Evolutionary conservation across 2,888 invertebrate genomes (phyloP).

Genomic region (Stramonita haemastoma): DNA sequence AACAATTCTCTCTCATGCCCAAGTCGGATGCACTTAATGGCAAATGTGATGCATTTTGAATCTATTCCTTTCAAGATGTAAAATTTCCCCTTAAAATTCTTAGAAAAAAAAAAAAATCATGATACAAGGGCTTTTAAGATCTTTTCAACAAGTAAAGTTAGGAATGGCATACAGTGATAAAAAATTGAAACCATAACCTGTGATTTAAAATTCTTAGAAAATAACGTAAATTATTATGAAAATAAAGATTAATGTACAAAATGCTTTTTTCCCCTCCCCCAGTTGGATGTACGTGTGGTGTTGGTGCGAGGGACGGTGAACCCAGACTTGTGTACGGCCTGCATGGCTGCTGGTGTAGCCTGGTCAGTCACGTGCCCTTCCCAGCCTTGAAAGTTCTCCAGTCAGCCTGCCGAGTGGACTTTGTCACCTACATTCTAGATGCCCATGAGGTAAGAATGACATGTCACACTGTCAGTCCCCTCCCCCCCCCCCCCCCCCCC

Average conservation of each 20-base stretch:
- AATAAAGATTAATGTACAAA: not conserved
- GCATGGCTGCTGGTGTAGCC: slow-evolving; percentile 36
- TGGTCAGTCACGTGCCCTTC: slow-evolving; percentile 35
- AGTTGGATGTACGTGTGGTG: slow-evolving; percentile 10
- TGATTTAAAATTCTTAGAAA: not conserved
- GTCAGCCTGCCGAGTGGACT: slow-evolving; percentile 31
- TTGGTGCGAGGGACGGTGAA: slow-evolving; percentile 43
- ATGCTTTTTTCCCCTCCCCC: not conserved
- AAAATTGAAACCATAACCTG: not conserved
- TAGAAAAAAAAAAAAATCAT: too few species aligned
- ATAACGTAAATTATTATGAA: not conserved
- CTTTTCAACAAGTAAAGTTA: too few species aligned
- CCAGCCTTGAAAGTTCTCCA: slow-evolving; percentile 37
- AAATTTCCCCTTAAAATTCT: too few species aligned
- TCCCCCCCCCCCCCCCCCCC: too few species aligned
- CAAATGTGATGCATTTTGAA: too few species aligned
- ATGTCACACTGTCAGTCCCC: too few species aligned
- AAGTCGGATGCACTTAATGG: too few species aligned
- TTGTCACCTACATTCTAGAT: slow-evolving; percentile 43
- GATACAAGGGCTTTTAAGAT: too few species aligned
- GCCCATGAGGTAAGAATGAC: slow-evolving; percentile 32
- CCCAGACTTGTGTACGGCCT: slow-evolving; percentile 20
- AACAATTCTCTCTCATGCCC: too few species aligned
- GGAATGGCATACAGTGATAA: too few species aligned
- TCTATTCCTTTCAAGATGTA: too few species aligned